phyloP scores from a whole-genome alignment of 2,113 vertebrate genomes.

The Burhinus bistriatus region DNA sequence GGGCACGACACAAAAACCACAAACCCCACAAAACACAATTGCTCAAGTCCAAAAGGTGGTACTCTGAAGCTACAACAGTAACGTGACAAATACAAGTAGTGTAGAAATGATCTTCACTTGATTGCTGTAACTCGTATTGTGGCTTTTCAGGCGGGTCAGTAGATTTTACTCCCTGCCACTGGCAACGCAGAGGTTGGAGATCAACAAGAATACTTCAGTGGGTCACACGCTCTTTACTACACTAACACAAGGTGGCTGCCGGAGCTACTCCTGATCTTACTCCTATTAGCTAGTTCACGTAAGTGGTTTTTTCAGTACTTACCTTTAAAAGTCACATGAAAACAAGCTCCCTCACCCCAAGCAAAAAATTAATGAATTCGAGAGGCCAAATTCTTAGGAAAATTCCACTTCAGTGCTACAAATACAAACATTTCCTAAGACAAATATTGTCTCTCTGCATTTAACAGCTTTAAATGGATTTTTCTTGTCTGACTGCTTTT shows the following conservation, averaged over 20 bases:
- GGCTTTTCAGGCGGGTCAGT: neutral
- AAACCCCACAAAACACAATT: neutral
- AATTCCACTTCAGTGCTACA: neutral
- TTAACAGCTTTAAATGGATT: neutral
- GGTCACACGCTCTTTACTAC: neutral
- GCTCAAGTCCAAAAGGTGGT: neutral
- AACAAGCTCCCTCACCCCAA: neutral
- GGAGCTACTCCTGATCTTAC: neutral
- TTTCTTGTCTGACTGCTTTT: neutral
- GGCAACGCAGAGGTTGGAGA: neutral
- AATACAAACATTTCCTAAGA: neutral
- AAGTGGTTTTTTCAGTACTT: neutral
- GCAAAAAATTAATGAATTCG: rapidly evolving
- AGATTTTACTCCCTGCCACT: neutral
- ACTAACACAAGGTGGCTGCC: neutral
- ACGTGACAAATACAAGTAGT: rapidly evolving
- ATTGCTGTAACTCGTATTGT: neutral
- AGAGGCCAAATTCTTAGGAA: neutral
- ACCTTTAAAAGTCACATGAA: neutral
- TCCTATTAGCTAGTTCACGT: neutral
- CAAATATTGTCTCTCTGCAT: neutral
- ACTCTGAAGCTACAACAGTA: neutral
- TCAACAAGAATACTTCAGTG: rapidly evolving
- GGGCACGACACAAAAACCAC: too few relatives aligned
- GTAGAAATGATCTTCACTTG: rapidly evolving